Conservation (phyloP, 2,888 invertebrate species). For the Volucella zonaria region DNA sequence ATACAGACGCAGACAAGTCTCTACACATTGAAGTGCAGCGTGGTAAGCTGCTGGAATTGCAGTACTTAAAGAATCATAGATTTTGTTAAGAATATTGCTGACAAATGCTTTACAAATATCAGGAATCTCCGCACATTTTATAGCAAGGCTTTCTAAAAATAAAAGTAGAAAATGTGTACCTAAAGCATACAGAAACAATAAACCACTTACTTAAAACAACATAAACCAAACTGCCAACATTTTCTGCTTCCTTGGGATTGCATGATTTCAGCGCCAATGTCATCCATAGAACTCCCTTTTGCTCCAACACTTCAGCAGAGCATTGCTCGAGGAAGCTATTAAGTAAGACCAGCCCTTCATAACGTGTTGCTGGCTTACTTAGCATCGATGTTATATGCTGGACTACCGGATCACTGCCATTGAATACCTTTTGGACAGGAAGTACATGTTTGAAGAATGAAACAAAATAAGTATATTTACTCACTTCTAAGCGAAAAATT, state of each 20-base stretch:
- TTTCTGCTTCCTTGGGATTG: slow-evolving; percentile 73
- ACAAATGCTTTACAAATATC: slow-evolving; percentile 77
- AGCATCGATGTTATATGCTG: slow-evolving; percentile 76
- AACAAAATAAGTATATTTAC: not conserved
- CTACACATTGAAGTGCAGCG: slow-evolving; percentile 76
- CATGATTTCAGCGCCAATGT: slow-evolving; percentile 76
- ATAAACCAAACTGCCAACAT: slow-evolving; percentile 71
- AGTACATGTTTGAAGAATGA: not conserved
- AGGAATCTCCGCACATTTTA: slow-evolving; percentile 75
- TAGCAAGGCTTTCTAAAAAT: slow-evolving; percentile 75
- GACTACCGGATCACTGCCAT: slow-evolving; percentile 60
- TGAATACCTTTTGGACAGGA: slow-evolving; percentile 48
- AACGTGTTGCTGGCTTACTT: slow-evolving; percentile 73
- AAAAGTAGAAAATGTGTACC: not conserved
- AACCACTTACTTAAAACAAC: slow-evolving; percentile 71
- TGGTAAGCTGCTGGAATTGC: slow-evolving; percentile 60
- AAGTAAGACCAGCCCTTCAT: slow-evolving; percentile 75
- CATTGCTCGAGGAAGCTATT: slow-evolving; percentile 75
- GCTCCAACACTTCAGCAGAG: slow-evolving; percentile 75
- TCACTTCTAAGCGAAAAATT: slow-evolving; percentile 76
- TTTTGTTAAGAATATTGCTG: slow-evolving; percentile 75
- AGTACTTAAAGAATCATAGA: slow-evolving; percentile 76
- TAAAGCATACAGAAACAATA: not conserved
- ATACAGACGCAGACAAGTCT: slow-evolving; percentile 77
- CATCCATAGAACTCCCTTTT: slow-evolving; percentile 76